These are phyloP conservation scores for Zhuqinia jingwanae DNA, from an alignment of 2,888 invertebrate genomes.

Conservation along the genomic window DNA sequence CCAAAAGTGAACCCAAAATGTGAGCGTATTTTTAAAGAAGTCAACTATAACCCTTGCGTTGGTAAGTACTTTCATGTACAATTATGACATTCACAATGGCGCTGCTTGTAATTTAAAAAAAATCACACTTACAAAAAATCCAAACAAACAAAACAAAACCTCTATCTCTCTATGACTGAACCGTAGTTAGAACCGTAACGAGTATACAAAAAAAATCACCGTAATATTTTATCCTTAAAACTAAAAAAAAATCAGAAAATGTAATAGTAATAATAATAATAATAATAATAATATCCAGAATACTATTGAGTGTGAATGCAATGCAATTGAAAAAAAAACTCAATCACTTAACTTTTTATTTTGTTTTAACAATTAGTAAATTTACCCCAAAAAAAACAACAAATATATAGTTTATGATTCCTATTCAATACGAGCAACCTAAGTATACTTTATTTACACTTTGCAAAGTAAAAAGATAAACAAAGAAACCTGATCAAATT, in stretches of 20 bases:
- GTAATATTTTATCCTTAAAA: slow-evolving; percentile 8
- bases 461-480: no score
- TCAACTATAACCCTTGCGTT: slow-evolving; percentile 96
- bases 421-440: slow-evolving; percentile 20
- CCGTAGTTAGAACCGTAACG: slow-evolving; percentile 57
- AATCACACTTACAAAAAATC: slow-evolving; percentile 48
- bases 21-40: slow-evolving; percentile 92
- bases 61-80: slow-evolving; percentile 86
- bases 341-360: not conserved
- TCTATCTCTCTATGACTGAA: slow-evolving; percentile 55
- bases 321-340: slow-evolving; percentile 15
- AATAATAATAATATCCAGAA: slow-evolving; percentile 9
- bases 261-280: no score
- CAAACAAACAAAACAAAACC: slow-evolving; percentile 15
- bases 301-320: slow-evolving; percentile 6
- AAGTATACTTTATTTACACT: slow-evolving; percentile 14
- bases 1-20: slow-evolving; percentile 93
- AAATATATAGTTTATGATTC: not conserved
- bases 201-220: slow-evolving; percentile 30
- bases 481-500: not conserved
- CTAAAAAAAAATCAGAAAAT: slow-evolving; percentile 4
- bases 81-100: slow-evolving; percentile 43
- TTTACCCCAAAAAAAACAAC: no score
- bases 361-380: no score
- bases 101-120: slow-evolving; percentile 56